phyloP scores from a whole-genome alignment of 2,888 invertebrate genomes.

The Pasiphila rectangulata region DNA sequence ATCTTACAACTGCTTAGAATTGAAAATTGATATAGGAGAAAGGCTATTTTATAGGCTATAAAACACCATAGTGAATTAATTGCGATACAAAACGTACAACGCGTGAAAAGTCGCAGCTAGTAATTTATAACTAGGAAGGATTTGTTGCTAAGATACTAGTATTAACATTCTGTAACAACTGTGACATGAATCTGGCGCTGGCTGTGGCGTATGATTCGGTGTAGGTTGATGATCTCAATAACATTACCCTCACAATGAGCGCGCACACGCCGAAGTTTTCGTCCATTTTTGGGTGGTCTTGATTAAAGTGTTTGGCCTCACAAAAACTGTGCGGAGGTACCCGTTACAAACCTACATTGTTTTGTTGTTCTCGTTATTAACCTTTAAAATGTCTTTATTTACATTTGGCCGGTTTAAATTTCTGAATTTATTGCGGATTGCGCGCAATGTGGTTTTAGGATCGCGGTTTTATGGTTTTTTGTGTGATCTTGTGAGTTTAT shows the following conservation, averaged over 20 bases:
- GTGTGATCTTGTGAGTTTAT: constrained; percentile 14
- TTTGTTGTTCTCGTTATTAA: constrained; percentile 43
- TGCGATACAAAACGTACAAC: too few species aligned
- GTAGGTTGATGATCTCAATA: constrained; percentile 9
- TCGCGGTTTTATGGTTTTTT: constrained; percentile 12
- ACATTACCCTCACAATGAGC: background rate
- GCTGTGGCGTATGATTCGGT: background rate
- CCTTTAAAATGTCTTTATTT: constrained; percentile 49
- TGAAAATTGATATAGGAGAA: too few species aligned
- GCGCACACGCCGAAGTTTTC: constrained; percentile 13
- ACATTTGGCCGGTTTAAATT: constrained; percentile 46
- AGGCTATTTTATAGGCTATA: too few species aligned
- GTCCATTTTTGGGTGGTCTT: constrained; percentile 47
- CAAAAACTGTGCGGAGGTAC: constrained; percentile 37
- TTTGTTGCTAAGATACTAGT: too few species aligned
- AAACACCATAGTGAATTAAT: too few species aligned
- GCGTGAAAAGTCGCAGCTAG: too few species aligned
- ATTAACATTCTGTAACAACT: too few species aligned
- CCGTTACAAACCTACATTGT: constrained; percentile 40
- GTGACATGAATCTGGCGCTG: too few species aligned
- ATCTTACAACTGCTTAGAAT: too few species aligned
- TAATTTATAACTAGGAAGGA: too few species aligned
- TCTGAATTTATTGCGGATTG: constrained; percentile 43
- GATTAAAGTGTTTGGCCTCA: constrained; percentile 41
- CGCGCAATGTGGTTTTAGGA: constrained; percentile 24